Evolutionary conservation across 1,140 invertebrate genomes (phyloP).

Genomic region (Dendroctonus valens): DNA sequence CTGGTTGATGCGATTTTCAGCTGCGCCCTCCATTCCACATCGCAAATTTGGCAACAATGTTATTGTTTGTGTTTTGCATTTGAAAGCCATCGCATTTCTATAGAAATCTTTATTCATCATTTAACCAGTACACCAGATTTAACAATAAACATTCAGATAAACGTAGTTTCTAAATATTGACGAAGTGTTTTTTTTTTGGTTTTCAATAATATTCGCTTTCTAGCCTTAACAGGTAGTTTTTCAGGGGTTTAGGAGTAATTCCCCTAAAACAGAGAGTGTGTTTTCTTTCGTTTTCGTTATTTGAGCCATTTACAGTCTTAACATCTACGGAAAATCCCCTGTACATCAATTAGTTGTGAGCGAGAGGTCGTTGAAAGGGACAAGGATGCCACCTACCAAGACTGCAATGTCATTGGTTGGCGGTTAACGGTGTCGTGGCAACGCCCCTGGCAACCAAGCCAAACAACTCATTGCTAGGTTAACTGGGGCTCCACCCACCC

Average conservation of each 20-base stretch:
- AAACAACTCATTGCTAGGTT: neutral
- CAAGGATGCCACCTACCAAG: too few species aligned
- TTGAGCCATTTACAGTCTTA: constrained; percentile 4
- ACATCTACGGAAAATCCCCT: neutral
- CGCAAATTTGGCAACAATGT: neutral
- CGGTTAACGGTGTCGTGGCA: too few species aligned
- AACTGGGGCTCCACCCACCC: neutral
- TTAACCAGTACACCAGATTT: constrained; percentile 1
- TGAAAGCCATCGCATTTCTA: neutral
- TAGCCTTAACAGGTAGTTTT: neutral
- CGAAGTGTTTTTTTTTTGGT: constrained; percentile 4
- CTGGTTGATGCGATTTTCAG: neutral
- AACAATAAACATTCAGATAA: constrained; percentile 18
- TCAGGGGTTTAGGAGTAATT: neutral
- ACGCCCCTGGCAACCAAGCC: neutral
- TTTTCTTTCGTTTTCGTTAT: neutral
- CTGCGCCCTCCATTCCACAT: neutral
- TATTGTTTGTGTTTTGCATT: neutral
- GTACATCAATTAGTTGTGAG: neutral
- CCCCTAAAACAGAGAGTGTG: neutral
- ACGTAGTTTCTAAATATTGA: constrained; percentile 16
- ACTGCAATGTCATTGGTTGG: too few species aligned
- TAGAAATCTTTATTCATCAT: constrained; percentile 10
- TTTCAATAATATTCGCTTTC: neutral
- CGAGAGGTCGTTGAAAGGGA: neutral